Evolutionary conservation across 2,797 vertebrate genomes (phyloP).

Genomic region (Knipowitschia caucasica): DNA sequence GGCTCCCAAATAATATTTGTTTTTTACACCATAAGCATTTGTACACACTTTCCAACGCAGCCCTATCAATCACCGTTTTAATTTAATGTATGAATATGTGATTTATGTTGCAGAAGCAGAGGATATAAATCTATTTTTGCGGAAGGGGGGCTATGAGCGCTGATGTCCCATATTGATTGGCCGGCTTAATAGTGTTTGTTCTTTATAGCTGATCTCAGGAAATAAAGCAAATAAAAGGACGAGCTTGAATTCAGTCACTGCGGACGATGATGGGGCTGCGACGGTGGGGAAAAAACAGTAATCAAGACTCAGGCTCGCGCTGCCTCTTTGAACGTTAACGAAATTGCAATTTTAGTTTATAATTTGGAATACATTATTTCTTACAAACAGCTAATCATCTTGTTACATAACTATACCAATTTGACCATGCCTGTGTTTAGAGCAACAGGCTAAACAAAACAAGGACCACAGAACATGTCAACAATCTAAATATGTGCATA

Average conservation of each 20-base stretch:
- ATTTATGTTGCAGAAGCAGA: conserved; percentile 75
- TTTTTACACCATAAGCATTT: conserved; percentile 54
- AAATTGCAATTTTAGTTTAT: too few species aligned
- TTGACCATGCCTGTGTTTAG: too few species aligned
- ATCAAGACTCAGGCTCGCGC: too few species aligned
- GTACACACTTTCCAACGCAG: conserved; percentile 47
- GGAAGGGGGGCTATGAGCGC: conserved; percentile 53
- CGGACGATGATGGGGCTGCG: conserved; percentile 39
- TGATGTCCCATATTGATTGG: conserved; percentile 82
- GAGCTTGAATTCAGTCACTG: conserved; percentile 65
- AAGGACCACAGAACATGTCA: too few species aligned
- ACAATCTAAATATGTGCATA: too few species aligned
- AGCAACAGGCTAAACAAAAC: too few species aligned
- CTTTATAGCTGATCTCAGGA: conserved; percentile 82
- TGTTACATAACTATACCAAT: too few species aligned
- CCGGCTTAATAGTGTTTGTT: conserved; percentile 82
- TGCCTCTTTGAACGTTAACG: too few species aligned
- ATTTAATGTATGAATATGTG: conserved; percentile 84
- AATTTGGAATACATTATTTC: too few species aligned
- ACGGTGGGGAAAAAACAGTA: conserved; percentile 16
- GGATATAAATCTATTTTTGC: conserved; percentile 79
- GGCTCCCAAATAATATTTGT: conserved; percentile 59
- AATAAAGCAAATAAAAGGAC: conserved; percentile 79
- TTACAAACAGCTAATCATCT: too few species aligned
- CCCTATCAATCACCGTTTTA: conserved; percentile 79